Conservation (phyloP, 1,140 invertebrate species). For the Nomia melanderi region DNA sequence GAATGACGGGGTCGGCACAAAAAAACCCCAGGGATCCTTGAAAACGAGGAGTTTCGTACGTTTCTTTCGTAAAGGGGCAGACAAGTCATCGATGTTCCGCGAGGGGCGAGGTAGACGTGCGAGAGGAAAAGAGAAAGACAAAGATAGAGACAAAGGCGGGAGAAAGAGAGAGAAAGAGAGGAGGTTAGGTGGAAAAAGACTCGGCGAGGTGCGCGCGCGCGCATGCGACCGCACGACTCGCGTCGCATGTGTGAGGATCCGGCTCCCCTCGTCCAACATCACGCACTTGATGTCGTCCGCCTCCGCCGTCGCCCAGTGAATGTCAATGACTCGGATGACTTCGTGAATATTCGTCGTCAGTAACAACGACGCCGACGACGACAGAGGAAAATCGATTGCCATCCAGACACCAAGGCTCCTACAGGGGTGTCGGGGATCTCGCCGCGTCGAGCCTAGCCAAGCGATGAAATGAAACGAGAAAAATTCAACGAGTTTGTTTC, state of each 20-base stretch:
- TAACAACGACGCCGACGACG: conserved; percentile 62
- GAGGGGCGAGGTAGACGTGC: conserved; percentile 19
- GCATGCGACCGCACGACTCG: neutral
- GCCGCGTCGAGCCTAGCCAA: conserved; percentile 39
- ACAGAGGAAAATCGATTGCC: conserved; percentile 68
- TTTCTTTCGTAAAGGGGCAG: conserved; percentile 38
- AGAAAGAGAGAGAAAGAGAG: too few species aligned
- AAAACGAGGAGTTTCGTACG: conserved; percentile 47
- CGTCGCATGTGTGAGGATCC: conserved; percentile 57
- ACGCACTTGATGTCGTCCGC: conserved; percentile 72
- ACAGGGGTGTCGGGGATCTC: conserved; percentile 57
- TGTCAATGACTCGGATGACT: conserved; percentile 79
- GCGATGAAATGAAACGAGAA: conserved; percentile 42
- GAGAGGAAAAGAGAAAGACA: too few species aligned
- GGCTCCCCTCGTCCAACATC: conserved; percentile 67
- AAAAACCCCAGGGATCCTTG: conserved; percentile 33
- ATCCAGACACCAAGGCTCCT: conserved; percentile 62
- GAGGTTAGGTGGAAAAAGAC: neutral
- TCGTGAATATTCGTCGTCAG: conserved; percentile 70
- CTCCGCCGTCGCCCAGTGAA: conserved; percentile 68
- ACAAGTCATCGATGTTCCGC: conserved; percentile 63
- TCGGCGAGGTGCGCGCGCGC: neutral
- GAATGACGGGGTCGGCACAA: neutral
- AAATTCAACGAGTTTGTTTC: conserved; percentile 46
- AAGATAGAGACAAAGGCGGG: too few species aligned